Evolutionary conservation across 2,113 vertebrate species (phyloP).

Genomic region (Ciconia stormi): DNA sequence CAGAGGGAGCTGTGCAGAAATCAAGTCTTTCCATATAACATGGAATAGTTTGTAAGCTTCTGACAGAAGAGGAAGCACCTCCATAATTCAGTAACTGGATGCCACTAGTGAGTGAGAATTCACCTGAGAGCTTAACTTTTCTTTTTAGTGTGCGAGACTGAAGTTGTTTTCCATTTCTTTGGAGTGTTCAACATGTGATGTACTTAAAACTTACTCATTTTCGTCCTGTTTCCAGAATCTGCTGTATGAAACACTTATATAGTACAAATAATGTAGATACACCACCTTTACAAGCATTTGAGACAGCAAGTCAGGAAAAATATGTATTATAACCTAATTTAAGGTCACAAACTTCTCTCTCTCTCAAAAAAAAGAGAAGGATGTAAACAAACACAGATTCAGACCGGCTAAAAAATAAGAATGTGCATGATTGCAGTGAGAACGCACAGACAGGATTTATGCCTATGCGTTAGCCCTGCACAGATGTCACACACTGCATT

Average conservation of each 20-base stretch:
- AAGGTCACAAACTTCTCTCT: neutral
- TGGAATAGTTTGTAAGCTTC: fast-evolving
- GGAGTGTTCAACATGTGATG: neutral
- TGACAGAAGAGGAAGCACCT: neutral
- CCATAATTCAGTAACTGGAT: neutral
- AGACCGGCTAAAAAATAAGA: neutral
- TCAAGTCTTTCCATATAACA: neutral
- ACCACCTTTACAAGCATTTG: neutral
- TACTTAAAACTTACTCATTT: neutral
- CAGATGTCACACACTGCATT: neutral
- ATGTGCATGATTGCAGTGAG: fast-evolving
- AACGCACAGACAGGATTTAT: neutral
- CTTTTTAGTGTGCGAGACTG: neutral
- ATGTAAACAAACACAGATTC: neutral
- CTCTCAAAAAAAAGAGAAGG: neutral
- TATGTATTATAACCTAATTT: neutral
- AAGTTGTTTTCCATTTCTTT: neutral
- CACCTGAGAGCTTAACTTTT: neutral
- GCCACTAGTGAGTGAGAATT: neutral
- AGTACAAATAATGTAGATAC: fast-evolving
- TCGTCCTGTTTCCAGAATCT: neutral
- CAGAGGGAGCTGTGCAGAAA: neutral
- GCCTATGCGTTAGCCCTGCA: neutral
- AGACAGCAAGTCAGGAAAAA: neutral
- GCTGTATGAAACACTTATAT: neutral